Conservation (phyloP, 2,888 invertebrate genomes). For the Tanytarsus gracilentus region DNA sequence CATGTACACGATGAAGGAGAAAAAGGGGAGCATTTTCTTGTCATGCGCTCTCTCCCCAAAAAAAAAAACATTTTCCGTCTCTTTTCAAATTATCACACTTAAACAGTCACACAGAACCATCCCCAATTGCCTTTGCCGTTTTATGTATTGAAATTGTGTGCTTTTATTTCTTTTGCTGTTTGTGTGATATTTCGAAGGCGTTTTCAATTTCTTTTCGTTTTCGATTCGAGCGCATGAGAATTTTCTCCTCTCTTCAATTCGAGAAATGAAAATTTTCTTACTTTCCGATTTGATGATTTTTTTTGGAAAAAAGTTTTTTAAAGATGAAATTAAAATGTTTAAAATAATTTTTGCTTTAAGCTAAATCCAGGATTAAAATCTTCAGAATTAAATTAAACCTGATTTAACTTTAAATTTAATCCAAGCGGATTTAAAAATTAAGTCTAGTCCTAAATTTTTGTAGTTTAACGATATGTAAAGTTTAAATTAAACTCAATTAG, state of each 20-base stretch:
- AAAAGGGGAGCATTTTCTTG: conserved; percentile 9
- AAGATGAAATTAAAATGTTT: too few relatives aligned
- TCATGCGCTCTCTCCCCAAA: conserved; percentile 26
- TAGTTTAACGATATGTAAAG: too few relatives aligned
- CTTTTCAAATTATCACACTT: conserved; percentile 29
- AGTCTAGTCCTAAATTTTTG: too few relatives aligned
- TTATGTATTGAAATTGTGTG: neutral
- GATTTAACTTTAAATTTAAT: too few relatives aligned
- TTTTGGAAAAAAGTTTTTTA: too few relatives aligned
- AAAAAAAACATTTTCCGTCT: conserved; percentile 4
- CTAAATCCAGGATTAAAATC: too few relatives aligned
- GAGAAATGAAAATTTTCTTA: neutral
- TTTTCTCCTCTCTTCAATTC: neutral
- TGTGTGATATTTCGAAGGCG: conserved; percentile 10
- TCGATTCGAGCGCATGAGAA: neutral
- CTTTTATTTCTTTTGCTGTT: conserved; percentile 7
- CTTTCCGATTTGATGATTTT: neutral
- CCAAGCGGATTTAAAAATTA: too few relatives aligned
- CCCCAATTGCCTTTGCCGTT: conserved; percentile 19
- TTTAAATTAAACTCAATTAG: too few relatives aligned
- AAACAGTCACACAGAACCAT: conserved; percentile 28
- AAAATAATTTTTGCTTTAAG: too few relatives aligned
- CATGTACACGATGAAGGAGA: too few relatives aligned
- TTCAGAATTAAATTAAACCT: too few relatives aligned
- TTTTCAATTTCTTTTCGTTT: conserved; percentile 6